Conservation (phyloP, 2,113 vertebrate species). For the Artemisiospiza belli region DNA sequence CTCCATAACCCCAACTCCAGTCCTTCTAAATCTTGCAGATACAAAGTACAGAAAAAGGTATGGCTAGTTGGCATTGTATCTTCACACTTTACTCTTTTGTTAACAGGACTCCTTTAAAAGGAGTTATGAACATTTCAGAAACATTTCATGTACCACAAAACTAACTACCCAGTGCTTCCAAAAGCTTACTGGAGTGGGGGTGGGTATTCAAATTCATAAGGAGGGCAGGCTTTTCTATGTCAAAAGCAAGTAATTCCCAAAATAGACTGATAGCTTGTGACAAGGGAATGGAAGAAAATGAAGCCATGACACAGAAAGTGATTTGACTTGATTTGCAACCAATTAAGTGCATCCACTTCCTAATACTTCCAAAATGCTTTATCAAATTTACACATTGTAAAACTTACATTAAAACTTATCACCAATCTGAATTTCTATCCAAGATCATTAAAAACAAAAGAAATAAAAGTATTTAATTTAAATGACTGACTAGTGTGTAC, state of each 20-base stretch:
- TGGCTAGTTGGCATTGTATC: rapidly evolving
- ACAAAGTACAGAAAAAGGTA: not conserved
- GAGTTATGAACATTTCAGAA: not conserved
- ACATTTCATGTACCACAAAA: not conserved
- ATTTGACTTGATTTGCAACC: not conserved
- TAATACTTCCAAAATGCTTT: not conserved
- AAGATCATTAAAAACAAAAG: not conserved
- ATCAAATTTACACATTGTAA: not conserved
- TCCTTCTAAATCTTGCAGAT: not conserved
- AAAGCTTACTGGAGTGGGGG: not conserved
- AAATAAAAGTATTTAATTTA: not conserved
- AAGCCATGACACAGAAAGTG: not conserved
- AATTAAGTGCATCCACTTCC: not conserved
- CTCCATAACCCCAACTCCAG: not conserved
- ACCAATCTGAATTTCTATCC: not conserved
- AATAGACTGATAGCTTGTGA: not conserved
- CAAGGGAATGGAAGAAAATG: not conserved
- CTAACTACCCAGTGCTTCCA: not conserved
- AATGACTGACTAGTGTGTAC: not conserved
- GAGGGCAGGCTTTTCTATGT: not conserved
- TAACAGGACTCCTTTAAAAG: not conserved
- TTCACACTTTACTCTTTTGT: not conserved
- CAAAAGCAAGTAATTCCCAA: not conserved
- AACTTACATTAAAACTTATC: not conserved
- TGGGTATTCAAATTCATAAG: not conserved